Percentiles rank a stretch among this genome's conserved stretches.
These are phyloP conservation scores for Eublepharis macularius DNA, from an alignment of 2,113 vertebrate genomes.

Conservation along the genomic window DNA sequence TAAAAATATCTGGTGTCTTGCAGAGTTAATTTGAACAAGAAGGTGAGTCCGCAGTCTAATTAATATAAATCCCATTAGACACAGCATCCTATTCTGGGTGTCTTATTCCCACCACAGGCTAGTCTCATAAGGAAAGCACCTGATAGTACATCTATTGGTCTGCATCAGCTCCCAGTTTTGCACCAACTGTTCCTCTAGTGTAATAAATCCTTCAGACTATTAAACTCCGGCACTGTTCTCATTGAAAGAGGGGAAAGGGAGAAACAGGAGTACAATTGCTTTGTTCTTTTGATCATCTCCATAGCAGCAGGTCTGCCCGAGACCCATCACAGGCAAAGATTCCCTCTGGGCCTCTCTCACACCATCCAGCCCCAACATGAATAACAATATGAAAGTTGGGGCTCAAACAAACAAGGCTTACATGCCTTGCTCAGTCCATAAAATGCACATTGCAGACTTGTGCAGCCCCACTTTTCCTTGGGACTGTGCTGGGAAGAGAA, in stretches of 20 bases:
- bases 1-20: background rate
- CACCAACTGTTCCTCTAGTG: too few relatives aligned
- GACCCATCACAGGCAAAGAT: too few relatives aligned
- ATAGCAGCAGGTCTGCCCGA: too few relatives aligned
- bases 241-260: background rate
- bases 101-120: background rate
- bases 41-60: background rate
- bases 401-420: too few relatives aligned
- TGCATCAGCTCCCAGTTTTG: background rate
- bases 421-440: too few relatives aligned
- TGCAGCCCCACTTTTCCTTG: too few relatives aligned
- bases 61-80: background rate
- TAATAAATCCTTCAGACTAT: background rate
- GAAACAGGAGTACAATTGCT: background rate
- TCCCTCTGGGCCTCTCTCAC: too few relatives aligned
- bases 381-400: too few relatives aligned
- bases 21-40: background rate
- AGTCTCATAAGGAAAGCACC: background rate
- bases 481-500: too few relatives aligned
- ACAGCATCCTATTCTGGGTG: background rate
- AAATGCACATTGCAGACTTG: too few relatives aligned
- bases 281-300: background rate
- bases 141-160: background rate
- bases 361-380: too few relatives aligned
- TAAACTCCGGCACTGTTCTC: background rate